Evolutionary conservation across 1,140 invertebrate species (phyloP), one percentile per base, ranked within the genome.

Genomic region (Drosophila bipectinata): DNA sequence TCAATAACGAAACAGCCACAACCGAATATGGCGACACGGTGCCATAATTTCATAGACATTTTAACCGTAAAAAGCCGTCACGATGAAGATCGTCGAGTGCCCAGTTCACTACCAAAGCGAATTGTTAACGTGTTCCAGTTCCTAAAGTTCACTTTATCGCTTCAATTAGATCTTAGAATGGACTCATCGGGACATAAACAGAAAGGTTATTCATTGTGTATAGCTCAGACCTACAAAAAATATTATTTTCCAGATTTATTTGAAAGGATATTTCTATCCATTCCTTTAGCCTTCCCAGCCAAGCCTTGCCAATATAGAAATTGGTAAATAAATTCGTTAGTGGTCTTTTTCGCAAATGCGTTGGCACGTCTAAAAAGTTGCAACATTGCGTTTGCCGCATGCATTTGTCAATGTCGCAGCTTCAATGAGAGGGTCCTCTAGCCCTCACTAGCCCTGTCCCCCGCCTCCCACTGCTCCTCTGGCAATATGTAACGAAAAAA

Each of bases 391-490:
- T 66, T 77, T 84, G 73, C 73, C 77, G 72, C 79, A 81, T 87
- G 77, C 81, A 84, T 84, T 84, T 84, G 82, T 84, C 81, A 84
- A 77, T 87, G 81, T 84, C 81, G 77, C 44, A 26, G 63, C 41
- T 53, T 69, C 63, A 71, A 81, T 81, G 58, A 83, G 79, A 78
- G 60, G 79, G 68, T 56, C 66, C 41, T 68, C 66, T 18, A 30
- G 30, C 61, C 47, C 41, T 56, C 62, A 63, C 58, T 30, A 30
- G 30, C 61, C 47, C 41, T 56, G 68, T 63, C 58, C 69, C 51
- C 41, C 68, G 59, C 58, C 28, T 8, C 74, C 63, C 39, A 61
- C 59, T 60, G 58, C 5, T 4, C 48, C 72, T 44, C 39, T 53
- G 28, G 58, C 58, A 55, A 76, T 64, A 77, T 69, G 66, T 69